Percentiles rank a stretch among this genome's conserved stretches.
These are phyloP conservation scores for Catamblyrhynchus diadema DNA, from an alignment of 2,797 vertebrate species.

Conservation along the genomic window DNA sequence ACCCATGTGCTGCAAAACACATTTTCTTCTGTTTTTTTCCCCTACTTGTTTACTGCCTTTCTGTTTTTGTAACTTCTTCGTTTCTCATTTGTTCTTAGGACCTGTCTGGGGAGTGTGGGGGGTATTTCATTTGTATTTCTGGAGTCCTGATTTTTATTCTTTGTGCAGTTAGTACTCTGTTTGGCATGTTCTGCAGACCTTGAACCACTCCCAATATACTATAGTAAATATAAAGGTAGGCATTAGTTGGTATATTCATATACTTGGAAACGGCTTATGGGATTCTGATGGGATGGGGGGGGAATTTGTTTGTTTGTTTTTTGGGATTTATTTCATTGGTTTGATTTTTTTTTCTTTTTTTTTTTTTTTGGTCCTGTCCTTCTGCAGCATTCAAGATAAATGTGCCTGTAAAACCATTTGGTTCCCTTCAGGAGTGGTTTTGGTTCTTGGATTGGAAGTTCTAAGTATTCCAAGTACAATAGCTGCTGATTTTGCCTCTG, in stretches of 20 bases:
- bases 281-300: not conserved
- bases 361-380: not conserved
- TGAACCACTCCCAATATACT: not conserved
- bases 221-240: not conserved
- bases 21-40: not conserved
- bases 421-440: not conserved
- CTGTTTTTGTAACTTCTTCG: not conserved
- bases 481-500: not conserved
- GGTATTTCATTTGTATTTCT: not conserved
- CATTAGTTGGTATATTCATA: not conserved
- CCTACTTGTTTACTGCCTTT: not conserved
- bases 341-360: not conserved
- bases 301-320: not conserved
- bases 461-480: not conserved
- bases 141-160: not conserved
- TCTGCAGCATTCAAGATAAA: not conserved
- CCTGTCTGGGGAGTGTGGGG: rapidly evolving
- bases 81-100: not conserved
- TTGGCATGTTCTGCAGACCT: not conserved
- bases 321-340: not conserved
- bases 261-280: not conserved
- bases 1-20: rapidly evolving
- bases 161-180: not conserved
- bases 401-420: not conserved
- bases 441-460: not conserved